These are phyloP conservation scores for Dasypus novemcinctus DNA, from an alignment of 2,113 vertebrate genomes.

Conservation along the genomic window DNA sequence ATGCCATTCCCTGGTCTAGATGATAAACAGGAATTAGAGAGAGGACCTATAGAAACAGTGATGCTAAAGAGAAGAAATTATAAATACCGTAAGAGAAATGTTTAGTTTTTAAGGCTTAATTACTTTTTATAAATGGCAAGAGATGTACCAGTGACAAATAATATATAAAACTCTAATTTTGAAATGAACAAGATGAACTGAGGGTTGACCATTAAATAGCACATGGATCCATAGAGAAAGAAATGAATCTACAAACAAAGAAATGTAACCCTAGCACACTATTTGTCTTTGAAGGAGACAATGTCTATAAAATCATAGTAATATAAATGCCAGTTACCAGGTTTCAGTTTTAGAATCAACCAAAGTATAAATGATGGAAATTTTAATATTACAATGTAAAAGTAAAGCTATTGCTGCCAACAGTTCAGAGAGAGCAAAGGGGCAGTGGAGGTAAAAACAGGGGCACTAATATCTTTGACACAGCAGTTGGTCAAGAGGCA, in stretches of 20 bases:
- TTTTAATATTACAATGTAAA: not conserved
- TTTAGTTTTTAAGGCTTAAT: not conserved
- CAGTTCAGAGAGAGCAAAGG: not conserved
- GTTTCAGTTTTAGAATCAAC: not conserved
- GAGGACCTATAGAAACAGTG: not conserved
- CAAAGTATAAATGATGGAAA: not conserved
- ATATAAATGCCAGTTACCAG: not conserved
- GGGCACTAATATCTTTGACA: not conserved
- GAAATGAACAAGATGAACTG: not conserved
- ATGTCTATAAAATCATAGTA: not conserved
- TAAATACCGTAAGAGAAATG: not conserved
- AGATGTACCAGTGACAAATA: not conserved
- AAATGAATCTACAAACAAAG: not conserved
- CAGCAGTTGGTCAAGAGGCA: not conserved
- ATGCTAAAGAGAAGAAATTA: not conserved
- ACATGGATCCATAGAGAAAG: not conserved
- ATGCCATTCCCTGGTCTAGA: not conserved
- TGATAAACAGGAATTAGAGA: constrained; percentile 11
- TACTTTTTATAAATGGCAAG: not conserved
- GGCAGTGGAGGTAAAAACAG: not conserved
- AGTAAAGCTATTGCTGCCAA: not conserved
- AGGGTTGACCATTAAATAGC: not conserved
- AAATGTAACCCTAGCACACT: not conserved
- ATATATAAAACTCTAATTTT: not conserved
- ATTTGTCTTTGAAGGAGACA: not conserved